Conservation (phyloP, 1,140 invertebrate genomes). For the Helicoverpa zea region DNA sequence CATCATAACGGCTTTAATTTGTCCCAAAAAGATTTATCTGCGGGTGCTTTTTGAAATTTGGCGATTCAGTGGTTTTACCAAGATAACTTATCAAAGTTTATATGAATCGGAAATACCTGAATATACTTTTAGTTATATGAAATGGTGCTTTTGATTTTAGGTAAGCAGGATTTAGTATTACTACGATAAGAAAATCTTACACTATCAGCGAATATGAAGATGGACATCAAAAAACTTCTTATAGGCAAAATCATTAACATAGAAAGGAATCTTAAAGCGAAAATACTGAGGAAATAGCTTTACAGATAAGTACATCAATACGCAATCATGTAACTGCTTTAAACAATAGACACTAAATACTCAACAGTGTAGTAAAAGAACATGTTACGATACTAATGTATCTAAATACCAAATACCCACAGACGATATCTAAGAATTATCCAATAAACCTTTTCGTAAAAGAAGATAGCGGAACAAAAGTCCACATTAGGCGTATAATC, state of each 20-base stretch:
- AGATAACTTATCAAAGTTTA: slow-evolving; percentile 3
- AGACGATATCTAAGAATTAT: neutral
- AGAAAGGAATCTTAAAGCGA: neutral
- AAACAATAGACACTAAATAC: slow-evolving; percentile 26
- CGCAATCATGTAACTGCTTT: neutral
- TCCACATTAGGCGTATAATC: slow-evolving; percentile 30
- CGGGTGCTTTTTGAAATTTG: neutral
- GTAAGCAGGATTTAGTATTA: too few species aligned
- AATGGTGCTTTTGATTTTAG: neutral
- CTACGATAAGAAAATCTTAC: too few species aligned
- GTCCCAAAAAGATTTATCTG: slow-evolving; percentile 15
- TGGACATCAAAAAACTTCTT: too few species aligned
- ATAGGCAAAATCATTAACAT: neutral
- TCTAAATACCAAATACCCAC: neutral
- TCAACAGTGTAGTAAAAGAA: neutral
- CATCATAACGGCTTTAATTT: neutral
- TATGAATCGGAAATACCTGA: neutral
- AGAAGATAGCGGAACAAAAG: slow-evolving; percentile 37
- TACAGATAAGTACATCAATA: neutral
- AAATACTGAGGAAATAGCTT: neutral
- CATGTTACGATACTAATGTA: neutral
- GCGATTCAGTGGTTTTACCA: neutral
- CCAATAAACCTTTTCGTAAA: neutral
- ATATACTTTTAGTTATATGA: neutral
- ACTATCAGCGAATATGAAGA: too few species aligned